These are phyloP conservation scores for Sceloporus undulatus DNA, from an alignment of 2,113 vertebrate genomes.

Conservation along the genomic window DNA sequence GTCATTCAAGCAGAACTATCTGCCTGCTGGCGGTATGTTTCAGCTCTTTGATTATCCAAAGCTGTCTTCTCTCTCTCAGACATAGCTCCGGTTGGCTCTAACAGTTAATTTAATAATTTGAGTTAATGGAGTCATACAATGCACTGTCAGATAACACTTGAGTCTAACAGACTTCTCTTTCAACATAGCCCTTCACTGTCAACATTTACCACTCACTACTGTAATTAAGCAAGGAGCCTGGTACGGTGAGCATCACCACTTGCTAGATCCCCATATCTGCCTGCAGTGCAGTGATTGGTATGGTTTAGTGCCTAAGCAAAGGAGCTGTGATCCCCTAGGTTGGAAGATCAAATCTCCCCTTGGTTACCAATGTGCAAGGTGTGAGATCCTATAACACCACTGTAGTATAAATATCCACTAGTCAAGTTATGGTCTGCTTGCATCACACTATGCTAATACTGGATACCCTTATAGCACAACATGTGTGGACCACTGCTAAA, in stretches of 20 bases:
- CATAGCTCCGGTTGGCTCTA: conserved; percentile 1
- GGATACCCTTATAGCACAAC: too few species aligned
- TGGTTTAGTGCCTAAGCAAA: background rate
- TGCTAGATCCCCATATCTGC: conserved; percentile 20
- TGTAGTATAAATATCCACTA: too few species aligned
- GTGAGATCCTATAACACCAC: too few species aligned
- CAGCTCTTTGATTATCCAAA: background rate
- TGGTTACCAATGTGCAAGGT: background rate
- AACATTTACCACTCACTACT: background rate
- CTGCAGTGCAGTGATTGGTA: conserved; percentile 9
- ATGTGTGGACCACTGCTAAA: too few species aligned
- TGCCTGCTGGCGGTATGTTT: background rate
- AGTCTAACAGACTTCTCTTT: background rate
- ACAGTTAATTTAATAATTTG: conserved; percentile 46
- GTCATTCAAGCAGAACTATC: background rate
- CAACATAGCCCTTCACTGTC: background rate
- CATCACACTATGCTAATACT: too few species aligned
- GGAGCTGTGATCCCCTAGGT: background rate
- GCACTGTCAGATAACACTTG: background rate
- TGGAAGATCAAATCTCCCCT: background rate
- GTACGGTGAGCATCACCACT: conserved; percentile 12
- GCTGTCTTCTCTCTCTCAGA: conserved; percentile 38
- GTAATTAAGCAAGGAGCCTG: conserved; percentile 24
- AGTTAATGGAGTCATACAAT: conserved; percentile 49
- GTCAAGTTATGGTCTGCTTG: too few species aligned